phyloP scores from a whole-genome alignment of 2,797 vertebrate genomes.

The Acanthurus tractus region DNA sequence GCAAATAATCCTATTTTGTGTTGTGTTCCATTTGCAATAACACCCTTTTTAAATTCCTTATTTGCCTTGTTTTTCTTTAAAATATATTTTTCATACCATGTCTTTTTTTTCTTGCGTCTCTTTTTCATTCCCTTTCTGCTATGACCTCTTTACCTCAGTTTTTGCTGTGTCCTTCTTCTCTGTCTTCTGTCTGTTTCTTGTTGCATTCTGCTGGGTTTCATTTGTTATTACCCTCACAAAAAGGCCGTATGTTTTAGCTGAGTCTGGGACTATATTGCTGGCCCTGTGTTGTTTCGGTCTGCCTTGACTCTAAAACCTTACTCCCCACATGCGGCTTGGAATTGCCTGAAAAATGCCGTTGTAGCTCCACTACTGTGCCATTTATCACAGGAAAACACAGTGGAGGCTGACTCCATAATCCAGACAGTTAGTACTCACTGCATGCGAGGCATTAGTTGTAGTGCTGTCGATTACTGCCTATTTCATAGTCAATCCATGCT shows the following conservation, averaged over 20 bases:
- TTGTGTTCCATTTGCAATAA: no score
- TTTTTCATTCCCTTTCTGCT: background rate
- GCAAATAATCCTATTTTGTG: no score
- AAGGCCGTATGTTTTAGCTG: background rate
- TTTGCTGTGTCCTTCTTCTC: no score
- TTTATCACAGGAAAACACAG: conserved; percentile 24
- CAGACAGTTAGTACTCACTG: conserved; percentile 10
- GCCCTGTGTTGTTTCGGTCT: background rate
- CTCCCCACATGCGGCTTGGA: background rate
- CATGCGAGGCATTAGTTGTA: background rate
- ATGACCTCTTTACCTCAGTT: no score
- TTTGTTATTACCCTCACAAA: background rate
- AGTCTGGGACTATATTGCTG: background rate
- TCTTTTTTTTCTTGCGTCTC: background rate
- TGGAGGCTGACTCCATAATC: background rate
- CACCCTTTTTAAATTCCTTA: no score
- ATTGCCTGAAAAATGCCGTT: background rate
- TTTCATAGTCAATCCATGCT: background rate
- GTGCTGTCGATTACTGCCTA: conserved; percentile 6
- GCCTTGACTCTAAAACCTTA: conserved; percentile 16
- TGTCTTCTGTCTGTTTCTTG: no score
- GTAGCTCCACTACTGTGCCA: background rate
- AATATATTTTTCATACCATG: background rate
- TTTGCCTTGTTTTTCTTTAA: no score
- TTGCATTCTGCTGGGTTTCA: background rate